These are phyloP conservation scores for Morinoia aosen DNA, from an alignment of 2,888 invertebrate genomes.

Conservation along the genomic window DNA sequence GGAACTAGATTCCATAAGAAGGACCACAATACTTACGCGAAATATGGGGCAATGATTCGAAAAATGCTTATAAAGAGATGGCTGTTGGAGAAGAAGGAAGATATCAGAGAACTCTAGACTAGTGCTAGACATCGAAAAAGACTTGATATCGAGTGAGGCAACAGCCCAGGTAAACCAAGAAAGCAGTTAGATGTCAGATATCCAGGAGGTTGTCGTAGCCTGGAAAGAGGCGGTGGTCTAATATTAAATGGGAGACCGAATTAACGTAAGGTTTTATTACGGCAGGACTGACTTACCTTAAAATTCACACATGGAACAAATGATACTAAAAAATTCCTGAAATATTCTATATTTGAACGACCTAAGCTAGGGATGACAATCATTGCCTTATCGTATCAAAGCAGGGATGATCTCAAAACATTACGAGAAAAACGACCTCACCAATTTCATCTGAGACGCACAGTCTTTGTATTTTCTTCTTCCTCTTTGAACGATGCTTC, in stretches of 20 bases:
- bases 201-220: background rate
- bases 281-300: slow-evolving; percentile 40
- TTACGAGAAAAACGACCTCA: slow-evolving; percentile 20
- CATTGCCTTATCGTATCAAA: slow-evolving; percentile 42
- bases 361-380: slow-evolving; percentile 51
- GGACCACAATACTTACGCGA: background rate
- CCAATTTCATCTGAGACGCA: background rate
- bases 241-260: slow-evolving; percentile 19
- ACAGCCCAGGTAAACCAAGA: slow-evolving; percentile 5
- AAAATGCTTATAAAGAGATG: background rate
- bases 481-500: background rate
- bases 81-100: background rate
- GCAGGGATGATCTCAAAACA: slow-evolving; percentile 48
- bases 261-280: slow-evolving; percentile 32
- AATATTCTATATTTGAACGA: slow-evolving; percentile 34
- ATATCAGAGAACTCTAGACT: slow-evolving; percentile 19
- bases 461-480: background rate
- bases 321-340: slow-evolving; percentile 30
- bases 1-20: background rate
- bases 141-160: slow-evolving; percentile 37
- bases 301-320: slow-evolving; percentile 51
- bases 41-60: background rate
- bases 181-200: background rate
- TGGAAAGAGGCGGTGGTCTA: background rate
- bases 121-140: slow-evolving; percentile 39